Evolutionary conservation across 2,113 vertebrate genomes (phyloP).

Genomic region (Dromiciops gliroides): DNA sequence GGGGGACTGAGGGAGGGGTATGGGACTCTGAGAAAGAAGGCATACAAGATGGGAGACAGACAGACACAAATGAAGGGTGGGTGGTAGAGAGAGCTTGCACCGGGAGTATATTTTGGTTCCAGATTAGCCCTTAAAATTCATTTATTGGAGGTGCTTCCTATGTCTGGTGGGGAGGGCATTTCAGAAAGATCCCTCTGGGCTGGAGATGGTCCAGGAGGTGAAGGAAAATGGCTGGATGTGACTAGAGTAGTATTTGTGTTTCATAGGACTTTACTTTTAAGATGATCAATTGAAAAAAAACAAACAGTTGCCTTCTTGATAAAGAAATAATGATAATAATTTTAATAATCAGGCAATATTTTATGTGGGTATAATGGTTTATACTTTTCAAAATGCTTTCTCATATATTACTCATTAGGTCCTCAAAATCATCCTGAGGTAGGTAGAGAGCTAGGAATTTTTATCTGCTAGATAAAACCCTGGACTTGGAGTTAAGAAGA

Average conservation of each 20-base stretch:
- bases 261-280: not conserved
- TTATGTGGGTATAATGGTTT: not conserved
- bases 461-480: not conserved
- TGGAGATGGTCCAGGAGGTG: not conserved
- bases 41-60: conserved; percentile 6
- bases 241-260: not conserved
- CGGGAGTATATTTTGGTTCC: not conserved
- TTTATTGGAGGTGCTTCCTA: not conserved
- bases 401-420: not conserved
- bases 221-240: not conserved
- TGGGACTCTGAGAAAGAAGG: not conserved
- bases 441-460: not conserved
- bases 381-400: not conserved
- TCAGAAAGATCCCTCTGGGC: not conserved
- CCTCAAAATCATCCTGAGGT: too few relatives aligned
- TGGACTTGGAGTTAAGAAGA: not conserved
- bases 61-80: not conserved
- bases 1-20: conserved; percentile 13
- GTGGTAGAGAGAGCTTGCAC: not conserved
- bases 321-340: not conserved
- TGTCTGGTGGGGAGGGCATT: not conserved
- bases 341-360: not conserved
- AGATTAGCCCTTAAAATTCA: not conserved
- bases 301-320: not conserved
- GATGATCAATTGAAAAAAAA: not conserved